These are phyloP conservation scores for Ephestia elutella DNA, from an alignment of 1,140 invertebrate genomes.

Conservation along the genomic window DNA sequence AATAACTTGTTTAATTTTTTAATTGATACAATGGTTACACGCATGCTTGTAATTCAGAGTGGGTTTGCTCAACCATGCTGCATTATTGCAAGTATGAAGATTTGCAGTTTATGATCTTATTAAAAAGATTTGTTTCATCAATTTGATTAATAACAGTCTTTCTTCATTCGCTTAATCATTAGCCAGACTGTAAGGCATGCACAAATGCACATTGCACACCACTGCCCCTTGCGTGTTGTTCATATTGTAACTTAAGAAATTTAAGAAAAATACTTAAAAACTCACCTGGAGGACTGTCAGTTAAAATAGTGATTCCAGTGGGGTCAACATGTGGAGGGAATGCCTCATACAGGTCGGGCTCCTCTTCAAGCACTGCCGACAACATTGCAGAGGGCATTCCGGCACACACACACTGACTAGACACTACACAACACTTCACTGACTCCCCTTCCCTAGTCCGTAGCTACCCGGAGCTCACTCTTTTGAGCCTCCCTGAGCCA, in stretches of 20 bases:
- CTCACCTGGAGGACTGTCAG: constrained; percentile 72
- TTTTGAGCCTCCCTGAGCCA: constrained; percentile 54
- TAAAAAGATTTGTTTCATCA: too few relatives aligned
- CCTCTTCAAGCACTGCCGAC: constrained; percentile 80
- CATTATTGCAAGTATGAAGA: too few relatives aligned
- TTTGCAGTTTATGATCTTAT: too few relatives aligned
- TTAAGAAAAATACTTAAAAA: neutral
- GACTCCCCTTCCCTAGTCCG: constrained; percentile 38
- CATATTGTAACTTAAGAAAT: too few relatives aligned
- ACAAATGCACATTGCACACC: too few relatives aligned
- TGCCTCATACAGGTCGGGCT: constrained; percentile 81
- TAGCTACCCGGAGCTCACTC: constrained; percentile 56
- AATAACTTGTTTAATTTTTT: too few relatives aligned
- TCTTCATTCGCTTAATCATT: constrained; percentile 20
- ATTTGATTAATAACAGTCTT: too few relatives aligned
- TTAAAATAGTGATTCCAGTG: constrained; percentile 79
- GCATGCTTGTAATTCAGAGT: too few relatives aligned
- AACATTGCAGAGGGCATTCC: constrained; percentile 73
- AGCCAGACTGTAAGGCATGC: constrained; percentile 10
- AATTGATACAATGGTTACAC: too few relatives aligned
- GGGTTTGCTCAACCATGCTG: too few relatives aligned
- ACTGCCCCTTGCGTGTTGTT: too few relatives aligned
- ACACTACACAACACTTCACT: constrained; percentile 67
- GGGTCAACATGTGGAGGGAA: constrained; percentile 84
- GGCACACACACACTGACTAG: constrained; percentile 56